Percentiles rank a stretch among this genome's conserved stretches.
Conservation (phyloP, 2,888 invertebrate genomes). For the Leptopilina syphax region DNA sequence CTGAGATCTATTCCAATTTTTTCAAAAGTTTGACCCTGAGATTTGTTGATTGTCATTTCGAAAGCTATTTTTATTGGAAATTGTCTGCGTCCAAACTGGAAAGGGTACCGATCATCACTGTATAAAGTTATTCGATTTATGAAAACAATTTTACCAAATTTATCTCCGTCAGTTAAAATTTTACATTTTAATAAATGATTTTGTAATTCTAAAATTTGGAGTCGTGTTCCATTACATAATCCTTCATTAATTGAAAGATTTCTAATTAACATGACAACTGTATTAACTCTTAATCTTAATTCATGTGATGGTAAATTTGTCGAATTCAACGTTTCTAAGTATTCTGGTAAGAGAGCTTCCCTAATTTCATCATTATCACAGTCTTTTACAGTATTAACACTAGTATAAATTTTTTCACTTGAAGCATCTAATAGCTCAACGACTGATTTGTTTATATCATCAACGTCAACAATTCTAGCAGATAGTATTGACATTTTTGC, state of each 20-base stretch:
- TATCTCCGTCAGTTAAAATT: slow-evolving; percentile 56
- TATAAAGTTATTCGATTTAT: slow-evolving; percentile 47
- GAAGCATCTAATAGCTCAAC: slow-evolving; percentile 10
- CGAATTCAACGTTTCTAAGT: slow-evolving; percentile 43
- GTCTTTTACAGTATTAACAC: slow-evolving; percentile 47
- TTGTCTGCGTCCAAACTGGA: slow-evolving; percentile 50
- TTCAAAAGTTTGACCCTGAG: slow-evolving; percentile 50
- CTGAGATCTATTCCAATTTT: slow-evolving; percentile 47
- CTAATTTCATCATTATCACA: slow-evolving; percentile 44
- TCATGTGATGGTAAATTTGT: slow-evolving; percentile 50
- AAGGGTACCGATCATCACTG: slow-evolving; percentile 50
- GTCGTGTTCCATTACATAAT: slow-evolving; percentile 56
- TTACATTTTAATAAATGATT: slow-evolving; percentile 52
- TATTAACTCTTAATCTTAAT: slow-evolving; percentile 50
- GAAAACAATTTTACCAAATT: slow-evolving; percentile 43
- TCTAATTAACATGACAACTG: slow-evolving; percentile 55
- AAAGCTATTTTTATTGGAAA: slow-evolving; percentile 56
- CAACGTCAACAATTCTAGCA: slow-evolving; percentile 1
- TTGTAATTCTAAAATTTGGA: slow-evolving; percentile 50
- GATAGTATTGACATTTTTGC: background rate
- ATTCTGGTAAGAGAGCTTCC: slow-evolving; percentile 26
- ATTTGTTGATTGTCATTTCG: slow-evolving; percentile 50
- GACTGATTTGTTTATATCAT: background rate
- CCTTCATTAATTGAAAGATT: slow-evolving; percentile 54
- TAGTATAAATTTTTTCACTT: slow-evolving; percentile 4